Conservation (phyloP, 2,888 invertebrate species). For the Ochropacha duplaris region DNA sequence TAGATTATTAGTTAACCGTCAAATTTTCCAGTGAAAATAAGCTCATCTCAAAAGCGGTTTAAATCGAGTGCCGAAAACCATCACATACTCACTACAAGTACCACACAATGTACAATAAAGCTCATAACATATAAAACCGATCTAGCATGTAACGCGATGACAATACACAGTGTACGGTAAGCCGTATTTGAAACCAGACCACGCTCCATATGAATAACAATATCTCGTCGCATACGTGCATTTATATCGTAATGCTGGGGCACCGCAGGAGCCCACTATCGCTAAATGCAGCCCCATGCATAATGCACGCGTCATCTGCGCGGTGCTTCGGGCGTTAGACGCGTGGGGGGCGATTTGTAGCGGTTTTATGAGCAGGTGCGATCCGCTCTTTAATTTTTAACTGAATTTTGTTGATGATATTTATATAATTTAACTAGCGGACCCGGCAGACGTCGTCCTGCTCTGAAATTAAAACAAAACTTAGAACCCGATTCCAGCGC, state of each 20-base stretch:
- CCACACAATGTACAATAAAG: not conserved
- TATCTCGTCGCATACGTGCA: constrained; percentile 7
- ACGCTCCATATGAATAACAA: constrained; percentile 11
- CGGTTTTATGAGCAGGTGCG: constrained; percentile 11
- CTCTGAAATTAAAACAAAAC: too few relatives aligned
- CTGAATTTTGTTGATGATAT: too few relatives aligned
- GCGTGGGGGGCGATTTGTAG: constrained; percentile 25
- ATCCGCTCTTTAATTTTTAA: not conserved
- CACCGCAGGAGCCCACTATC: constrained; percentile 44
- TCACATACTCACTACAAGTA: not conserved
- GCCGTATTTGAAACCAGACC: constrained; percentile 3
- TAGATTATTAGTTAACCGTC: too few relatives aligned
- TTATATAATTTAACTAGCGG: too few relatives aligned
- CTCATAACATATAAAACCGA: not conserved
- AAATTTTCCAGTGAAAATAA: not conserved
- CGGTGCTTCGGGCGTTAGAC: constrained; percentile 46
- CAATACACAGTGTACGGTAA: not conserved
- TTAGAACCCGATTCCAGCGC: too few relatives aligned
- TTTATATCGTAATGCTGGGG: constrained; percentile 18
- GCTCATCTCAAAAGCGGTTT: not conserved
- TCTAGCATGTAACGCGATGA: not conserved
- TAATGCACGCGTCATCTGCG: constrained; percentile 73
- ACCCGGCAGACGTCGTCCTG: too few relatives aligned
- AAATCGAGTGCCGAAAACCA: not conserved
- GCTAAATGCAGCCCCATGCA: constrained; percentile 71